Percentiles rank a stretch among this genome's conserved stretches.
phyloP scores from a whole-genome alignment of 2,797 vertebrate genomes.

The Mastacembelus armatus region DNA sequence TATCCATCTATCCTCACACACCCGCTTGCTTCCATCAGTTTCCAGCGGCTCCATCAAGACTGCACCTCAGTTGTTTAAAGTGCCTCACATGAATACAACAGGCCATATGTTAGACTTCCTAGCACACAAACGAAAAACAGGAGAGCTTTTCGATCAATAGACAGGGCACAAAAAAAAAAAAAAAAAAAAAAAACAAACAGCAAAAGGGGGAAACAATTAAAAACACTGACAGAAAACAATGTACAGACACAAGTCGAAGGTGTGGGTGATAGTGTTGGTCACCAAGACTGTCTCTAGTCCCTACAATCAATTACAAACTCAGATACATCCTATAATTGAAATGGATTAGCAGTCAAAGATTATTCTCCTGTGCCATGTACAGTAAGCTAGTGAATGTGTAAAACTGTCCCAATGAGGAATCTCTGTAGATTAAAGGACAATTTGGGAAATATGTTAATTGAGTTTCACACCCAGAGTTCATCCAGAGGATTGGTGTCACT shows the following conservation, averaged over 20 bases:
- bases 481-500: neutral
- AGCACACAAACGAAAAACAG: conserved; percentile 35
- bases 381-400: conserved; percentile 9
- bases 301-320: conserved; percentile 61
- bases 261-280: conserved; percentile 55
- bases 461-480: neutral
- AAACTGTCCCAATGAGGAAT: neutral
- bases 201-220: conserved; percentile 59
- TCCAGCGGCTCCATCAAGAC: conserved; percentile 48
- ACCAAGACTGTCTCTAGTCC: conserved; percentile 53
- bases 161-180: conserved; percentile 32
- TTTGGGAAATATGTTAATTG: neutral
- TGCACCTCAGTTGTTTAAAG: conserved; percentile 48
- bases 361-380: conserved; percentile 12
- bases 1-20: conserved; percentile 58
- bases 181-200: conserved; percentile 48
- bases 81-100: conserved; percentile 34
- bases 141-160: conserved; percentile 46
- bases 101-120: conserved; percentile 27
- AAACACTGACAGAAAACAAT: conserved; percentile 50
- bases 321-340: conserved; percentile 77
- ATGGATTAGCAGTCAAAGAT: conserved; percentile 70
- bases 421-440: conserved; percentile 7
- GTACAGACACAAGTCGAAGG: conserved; percentile 27
- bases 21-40: conserved; percentile 51